phyloP scores from a whole-genome alignment of 1,140 invertebrate genomes.

The Gryon sp. region DNA sequence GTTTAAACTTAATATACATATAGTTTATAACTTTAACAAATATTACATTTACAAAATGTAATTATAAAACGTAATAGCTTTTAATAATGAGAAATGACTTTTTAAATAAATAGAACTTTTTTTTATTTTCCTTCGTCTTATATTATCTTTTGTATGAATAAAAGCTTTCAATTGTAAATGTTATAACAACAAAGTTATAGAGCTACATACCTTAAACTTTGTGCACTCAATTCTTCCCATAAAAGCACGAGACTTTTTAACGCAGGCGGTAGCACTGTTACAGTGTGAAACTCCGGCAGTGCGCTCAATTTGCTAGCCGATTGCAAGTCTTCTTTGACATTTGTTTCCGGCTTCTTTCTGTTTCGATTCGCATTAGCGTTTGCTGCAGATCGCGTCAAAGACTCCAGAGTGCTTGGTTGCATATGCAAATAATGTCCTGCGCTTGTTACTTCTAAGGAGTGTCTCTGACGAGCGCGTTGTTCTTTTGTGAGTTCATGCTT shows the following conservation, averaged over 20 bases:
- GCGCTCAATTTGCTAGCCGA: slow-evolving; percentile 66
- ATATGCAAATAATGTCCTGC: slow-evolving; percentile 89
- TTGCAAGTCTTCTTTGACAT: slow-evolving; percentile 82
- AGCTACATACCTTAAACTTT: slow-evolving; percentile 81
- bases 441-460: slow-evolving; percentile 92
- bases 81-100: too few relatives aligned
- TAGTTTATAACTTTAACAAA: too few relatives aligned
- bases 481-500: slow-evolving; percentile 79
- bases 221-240: slow-evolving; percentile 92
- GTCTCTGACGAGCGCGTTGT: slow-evolving; percentile 85
- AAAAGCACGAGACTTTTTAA: slow-evolving; percentile 89
- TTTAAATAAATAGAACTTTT: too few relatives aligned
- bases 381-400: slow-evolving; percentile 86
- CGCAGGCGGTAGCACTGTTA: slow-evolving; percentile 90
- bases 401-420: slow-evolving; percentile 87
- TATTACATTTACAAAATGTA: too few relatives aligned
- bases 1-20: too few relatives aligned
- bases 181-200: neutral
- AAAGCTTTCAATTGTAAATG: too few relatives aligned
- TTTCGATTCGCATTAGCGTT: slow-evolving; percentile 86
- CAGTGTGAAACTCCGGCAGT: slow-evolving; percentile 80
- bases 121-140: too few relatives aligned
- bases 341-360: slow-evolving; percentile 80
- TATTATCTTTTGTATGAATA: too few relatives aligned
- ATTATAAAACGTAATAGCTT: too few relatives aligned